Base-by-base conservation (phyloP, 2,888 invertebrate species). In the Eumacrocentrus americanus region DNA sequence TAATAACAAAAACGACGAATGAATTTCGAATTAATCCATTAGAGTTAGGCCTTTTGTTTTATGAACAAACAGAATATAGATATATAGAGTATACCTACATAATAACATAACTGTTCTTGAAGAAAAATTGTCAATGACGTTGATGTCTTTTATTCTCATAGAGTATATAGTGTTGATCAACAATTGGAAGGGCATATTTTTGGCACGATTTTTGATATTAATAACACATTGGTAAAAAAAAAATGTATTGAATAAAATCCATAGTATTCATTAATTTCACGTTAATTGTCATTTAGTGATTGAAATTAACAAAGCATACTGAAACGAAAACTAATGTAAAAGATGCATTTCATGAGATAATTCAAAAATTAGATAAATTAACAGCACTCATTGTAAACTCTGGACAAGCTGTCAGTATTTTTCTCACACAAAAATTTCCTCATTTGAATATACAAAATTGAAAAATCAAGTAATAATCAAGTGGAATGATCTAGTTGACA, bases 331-430 rank as follows among this genome's bases (percentile, higher is more conserved):
- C 18, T 5, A 53, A 53, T 53, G 29, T 22, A 40, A 14, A 29
- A 14, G 16, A n/a, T 38, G 50, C 37, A 34, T 29, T 57, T 44
- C n/a, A 29, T 61, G 54, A 58, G 55, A 58, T 51, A 56, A 50
- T 56, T 54, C 40, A 55, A 46, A 52, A 42, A 54, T 56, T 53
- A 46, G 44, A 37, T 38, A 62, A 58, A 60, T 61, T 60, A 66
- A 61, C 62, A 53, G 57, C 61, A 60, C 60, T 64, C 58, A 71
- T 77, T 79, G 79, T 79, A 77, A 79, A 76, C 75, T 75, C 74
- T 71, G 69, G 66, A 56, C 73, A 74, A 77, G 71, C 70, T 77
- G 74, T 79, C 71, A 60, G 57, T 25, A 58, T 18, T 51, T 47
- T 61, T n/a, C n/a, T n/a, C 47, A 44, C n/a, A 25, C 42, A 16